A percentile compares a stretch with the other conserved stretches of the same genome.
Evolutionary conservation across 2,797 vertebrate species (phyloP).

Genomic region (Sebastes itinus): DNA sequence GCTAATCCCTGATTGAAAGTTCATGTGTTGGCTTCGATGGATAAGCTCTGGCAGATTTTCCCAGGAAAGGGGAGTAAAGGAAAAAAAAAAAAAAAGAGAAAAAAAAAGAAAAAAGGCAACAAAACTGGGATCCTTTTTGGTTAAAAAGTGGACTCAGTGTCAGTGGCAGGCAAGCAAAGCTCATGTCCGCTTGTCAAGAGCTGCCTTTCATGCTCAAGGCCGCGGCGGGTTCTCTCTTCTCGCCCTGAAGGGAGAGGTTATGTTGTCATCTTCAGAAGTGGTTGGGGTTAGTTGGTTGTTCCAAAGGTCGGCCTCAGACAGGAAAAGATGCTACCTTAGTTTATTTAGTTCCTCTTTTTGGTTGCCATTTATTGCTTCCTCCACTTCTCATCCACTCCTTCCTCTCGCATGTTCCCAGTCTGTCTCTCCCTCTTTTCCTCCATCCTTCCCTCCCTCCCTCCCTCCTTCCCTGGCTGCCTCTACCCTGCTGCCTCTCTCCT

Average conservation of each 20-base stretch:
- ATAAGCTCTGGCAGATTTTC: constrained; percentile 89
- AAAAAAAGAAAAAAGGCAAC: constrained; percentile 68
- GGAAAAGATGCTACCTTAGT: constrained; percentile 21
- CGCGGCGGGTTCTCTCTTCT: constrained; percentile 23
- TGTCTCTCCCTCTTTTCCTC: constrained; percentile 60
- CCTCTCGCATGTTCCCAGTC: constrained; percentile 52
- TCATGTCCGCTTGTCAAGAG: constrained; percentile 70
- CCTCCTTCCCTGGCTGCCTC: constrained; percentile 65
- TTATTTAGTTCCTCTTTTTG: constrained; percentile 5
- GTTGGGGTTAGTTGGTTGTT: constrained; percentile 7
- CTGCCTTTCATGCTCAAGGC: constrained; percentile 65
- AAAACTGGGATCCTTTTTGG: constrained; percentile 81
- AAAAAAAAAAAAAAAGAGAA: constrained; percentile 59
- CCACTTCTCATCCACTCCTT: constrained; percentile 40
- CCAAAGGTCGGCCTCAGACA: constrained; percentile 42
- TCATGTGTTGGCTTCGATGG: constrained; percentile 89
- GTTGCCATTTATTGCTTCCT: constrained; percentile 45
- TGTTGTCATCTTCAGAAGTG: constrained; percentile 29
- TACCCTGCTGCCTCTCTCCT: constrained; percentile 49
- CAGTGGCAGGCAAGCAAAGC: constrained; percentile 71
- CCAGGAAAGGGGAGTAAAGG: constrained; percentile 84
- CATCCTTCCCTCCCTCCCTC: constrained; percentile 54
- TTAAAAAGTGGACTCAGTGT: constrained; percentile 79
- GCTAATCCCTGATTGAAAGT: constrained; percentile 92
- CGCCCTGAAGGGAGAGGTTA: constrained; percentile 37